Percentiles rank a stretch among this genome's conserved stretches.
Conservation (phyloP, 2,888 invertebrate genomes). For the Ceratothoa steindachneri region DNA sequence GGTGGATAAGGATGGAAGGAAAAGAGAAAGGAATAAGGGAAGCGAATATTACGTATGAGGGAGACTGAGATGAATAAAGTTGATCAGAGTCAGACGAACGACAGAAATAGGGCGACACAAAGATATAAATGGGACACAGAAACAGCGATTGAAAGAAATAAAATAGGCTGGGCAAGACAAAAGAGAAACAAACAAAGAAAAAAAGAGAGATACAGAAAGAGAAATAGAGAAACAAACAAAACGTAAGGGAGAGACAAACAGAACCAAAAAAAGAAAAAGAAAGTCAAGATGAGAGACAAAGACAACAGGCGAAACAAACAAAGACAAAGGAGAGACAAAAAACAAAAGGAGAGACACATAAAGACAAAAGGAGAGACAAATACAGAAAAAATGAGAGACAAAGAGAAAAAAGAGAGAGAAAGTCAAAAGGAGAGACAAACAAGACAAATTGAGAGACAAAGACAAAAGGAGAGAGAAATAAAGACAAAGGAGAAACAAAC, state of each 20-base stretch:
- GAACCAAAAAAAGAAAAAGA: not conserved
- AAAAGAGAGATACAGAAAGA: not conserved
- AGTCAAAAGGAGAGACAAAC: not conserved
- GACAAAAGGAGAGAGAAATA: not conserved
- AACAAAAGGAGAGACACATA: not conserved
- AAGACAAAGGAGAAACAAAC: not conserved
- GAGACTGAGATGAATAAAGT: too few relatives aligned
- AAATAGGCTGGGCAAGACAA: not conserved
- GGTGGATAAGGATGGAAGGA: not conserved
- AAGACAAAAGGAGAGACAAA: not conserved
- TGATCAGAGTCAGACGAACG: too few relatives aligned
- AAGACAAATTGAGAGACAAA: not conserved
- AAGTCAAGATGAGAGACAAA: not conserved
- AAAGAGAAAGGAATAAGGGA: not conserved
- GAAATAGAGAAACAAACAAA: not conserved
- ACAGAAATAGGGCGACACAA: not conserved
- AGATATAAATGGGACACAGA: not conserved
- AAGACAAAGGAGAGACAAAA: not conserved
- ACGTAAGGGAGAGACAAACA: not conserved
- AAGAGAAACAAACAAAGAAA: not conserved
- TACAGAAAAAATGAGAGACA: not conserved
- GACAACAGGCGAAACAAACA: not conserved
- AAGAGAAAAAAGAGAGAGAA: not conserved
- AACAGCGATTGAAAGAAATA: not conserved
- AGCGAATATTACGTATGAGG: not conserved